Conservation (phyloP, 2,113 vertebrate genomes). For the Ardeotis arabs region DNA sequence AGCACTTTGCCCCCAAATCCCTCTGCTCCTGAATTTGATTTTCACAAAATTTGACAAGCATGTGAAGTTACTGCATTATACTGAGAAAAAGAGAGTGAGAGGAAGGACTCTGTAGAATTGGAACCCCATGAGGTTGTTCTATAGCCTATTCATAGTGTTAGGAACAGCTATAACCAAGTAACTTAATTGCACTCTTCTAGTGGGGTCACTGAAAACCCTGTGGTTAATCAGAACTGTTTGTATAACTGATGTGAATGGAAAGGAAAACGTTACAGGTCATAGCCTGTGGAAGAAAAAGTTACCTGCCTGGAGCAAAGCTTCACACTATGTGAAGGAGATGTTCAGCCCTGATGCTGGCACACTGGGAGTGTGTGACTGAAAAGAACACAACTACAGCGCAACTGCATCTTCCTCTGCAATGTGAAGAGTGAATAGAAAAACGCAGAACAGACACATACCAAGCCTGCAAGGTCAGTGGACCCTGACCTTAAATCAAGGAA, state of each 20-base stretch:
- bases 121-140: neutral
- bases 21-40: neutral
- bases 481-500: neutral
- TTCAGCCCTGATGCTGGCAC: neutral
- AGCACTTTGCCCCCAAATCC: neutral
- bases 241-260: neutral
- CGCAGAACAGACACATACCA: neutral
- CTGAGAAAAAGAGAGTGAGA: neutral
- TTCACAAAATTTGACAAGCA: neutral
- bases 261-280: neutral
- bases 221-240: neutral
- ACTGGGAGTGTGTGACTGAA: neutral
- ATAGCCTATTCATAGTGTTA: neutral
- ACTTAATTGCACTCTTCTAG: neutral
- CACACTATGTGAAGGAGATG: neutral
- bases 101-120: neutral
- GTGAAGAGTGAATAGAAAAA: neutral
- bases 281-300: neutral
- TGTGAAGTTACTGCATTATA: neutral
- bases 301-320: neutral
- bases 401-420: neutral
- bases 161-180: neutral
- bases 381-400: neutral
- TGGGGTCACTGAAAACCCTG: neutral
- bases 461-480: neutral